Evolutionary conservation across 2,888 invertebrate genomes (phyloP).

Genomic region (Theretra japonica): DNA sequence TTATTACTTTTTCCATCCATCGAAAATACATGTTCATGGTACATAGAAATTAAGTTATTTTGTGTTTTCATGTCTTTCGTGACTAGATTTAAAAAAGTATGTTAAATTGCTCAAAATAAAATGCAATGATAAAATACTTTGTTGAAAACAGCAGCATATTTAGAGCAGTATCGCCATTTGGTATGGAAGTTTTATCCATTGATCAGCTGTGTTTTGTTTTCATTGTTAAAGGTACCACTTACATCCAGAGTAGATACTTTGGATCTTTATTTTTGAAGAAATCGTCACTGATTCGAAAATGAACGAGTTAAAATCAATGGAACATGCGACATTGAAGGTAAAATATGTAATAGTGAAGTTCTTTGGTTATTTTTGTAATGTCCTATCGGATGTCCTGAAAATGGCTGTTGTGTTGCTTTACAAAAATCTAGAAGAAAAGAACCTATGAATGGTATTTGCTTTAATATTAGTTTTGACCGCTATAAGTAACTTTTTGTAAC

Average conservation of each 20-base stretch:
- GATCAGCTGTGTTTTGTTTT: slow-evolving; percentile 82
- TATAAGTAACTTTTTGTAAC: neutral
- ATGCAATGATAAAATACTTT: neutral
- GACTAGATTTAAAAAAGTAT: neutral
- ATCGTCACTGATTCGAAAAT: slow-evolving; percentile 73
- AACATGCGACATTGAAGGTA: slow-evolving; percentile 98
- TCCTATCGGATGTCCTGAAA: slow-evolving; percentile 31
- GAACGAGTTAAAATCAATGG: slow-evolving; percentile 97
- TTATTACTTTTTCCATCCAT: neutral
- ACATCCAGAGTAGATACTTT: neutral
- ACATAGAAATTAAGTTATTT: neutral
- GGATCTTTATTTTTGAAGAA: neutral
- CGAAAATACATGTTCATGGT: slow-evolving; percentile 9
- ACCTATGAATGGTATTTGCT: neutral
- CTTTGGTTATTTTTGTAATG: slow-evolving; percentile 27
- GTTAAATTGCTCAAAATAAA: neutral
- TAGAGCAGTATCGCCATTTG: neutral
- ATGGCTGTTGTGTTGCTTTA: slow-evolving; percentile 34
- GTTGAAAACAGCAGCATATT: neutral
- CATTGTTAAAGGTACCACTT: slow-evolving; percentile 52
- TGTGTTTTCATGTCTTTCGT: neutral
- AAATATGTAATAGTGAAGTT: slow-evolving; percentile 35
- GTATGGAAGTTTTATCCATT: slow-evolving; percentile 30
- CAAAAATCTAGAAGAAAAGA: no score
- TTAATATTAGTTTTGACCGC: no score